Percentiles rank a stretch among this genome's conserved stretches.
Conservation (phyloP, 2,113 vertebrate species). For the Oxyura jamaicensis region DNA sequence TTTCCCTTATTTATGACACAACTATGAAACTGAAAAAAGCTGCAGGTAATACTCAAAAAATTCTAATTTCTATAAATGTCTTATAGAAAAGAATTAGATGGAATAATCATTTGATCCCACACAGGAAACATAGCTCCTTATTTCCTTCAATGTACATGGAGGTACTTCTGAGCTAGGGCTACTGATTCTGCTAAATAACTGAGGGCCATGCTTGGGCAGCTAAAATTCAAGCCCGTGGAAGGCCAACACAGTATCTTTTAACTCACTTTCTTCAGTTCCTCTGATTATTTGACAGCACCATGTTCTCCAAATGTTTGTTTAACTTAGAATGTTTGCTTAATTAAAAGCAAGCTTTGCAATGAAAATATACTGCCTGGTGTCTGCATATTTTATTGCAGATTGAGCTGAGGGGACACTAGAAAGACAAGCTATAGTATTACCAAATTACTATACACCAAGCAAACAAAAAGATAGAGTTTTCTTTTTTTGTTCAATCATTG, state of each 20-base stretch:
- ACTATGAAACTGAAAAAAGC: not conserved
- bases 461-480: not conserved
- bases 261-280: not conserved
- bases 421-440: not conserved
- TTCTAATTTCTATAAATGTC: not conserved
- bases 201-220: fast-evolving
- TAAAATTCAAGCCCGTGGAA: not conserved
- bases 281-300: not conserved
- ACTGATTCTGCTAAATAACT: not conserved
- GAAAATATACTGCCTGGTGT: not conserved
- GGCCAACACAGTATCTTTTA: not conserved
- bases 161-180: not conserved
- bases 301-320: not conserved
- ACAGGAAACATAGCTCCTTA: not conserved
- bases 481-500: not conserved
- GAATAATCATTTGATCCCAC: not conserved
- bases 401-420: not conserved
- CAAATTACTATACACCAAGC: not conserved
- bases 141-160: not conserved
- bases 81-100: not conserved
- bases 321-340: constrained; percentile 11
- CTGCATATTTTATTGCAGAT: not conserved
- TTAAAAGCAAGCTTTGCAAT: not conserved
- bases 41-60: not conserved
- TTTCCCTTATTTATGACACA: not conserved